phyloP scores from a whole-genome alignment of 1,140 invertebrate genomes.

The Zaprionus nigranus region DNA sequence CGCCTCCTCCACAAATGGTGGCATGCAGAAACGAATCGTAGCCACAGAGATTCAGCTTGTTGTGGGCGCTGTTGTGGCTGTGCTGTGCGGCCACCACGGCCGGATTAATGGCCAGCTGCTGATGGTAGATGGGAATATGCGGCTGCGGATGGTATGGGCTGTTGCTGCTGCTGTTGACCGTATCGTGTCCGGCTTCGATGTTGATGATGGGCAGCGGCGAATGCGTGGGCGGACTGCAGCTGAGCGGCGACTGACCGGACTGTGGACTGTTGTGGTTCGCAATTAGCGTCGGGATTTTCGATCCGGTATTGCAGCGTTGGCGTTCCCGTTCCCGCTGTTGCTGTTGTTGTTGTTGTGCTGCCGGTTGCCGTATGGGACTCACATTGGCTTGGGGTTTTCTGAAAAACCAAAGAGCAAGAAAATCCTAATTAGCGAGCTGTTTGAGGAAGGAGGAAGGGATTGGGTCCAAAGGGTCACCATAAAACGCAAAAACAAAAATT shows the following conservation, averaged over 20 bases:
- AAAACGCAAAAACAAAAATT: conserved; percentile 9
- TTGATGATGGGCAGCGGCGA: conserved; percentile 56
- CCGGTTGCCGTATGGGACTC: conserved; percentile 83
- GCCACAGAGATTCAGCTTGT: conserved; percentile 86
- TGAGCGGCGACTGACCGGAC: conserved; percentile 63
- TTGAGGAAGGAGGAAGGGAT: background rate
- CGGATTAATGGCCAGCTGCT: conserved; percentile 84
- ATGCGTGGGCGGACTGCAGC: conserved; percentile 68
- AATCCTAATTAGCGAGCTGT: background rate
- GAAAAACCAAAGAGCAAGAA: conserved; percentile 19
- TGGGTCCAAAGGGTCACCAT: conserved; percentile 10
- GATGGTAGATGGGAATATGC: conserved; percentile 85
- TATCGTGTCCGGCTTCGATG: conserved; percentile 47
- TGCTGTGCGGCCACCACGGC: conserved; percentile 78
- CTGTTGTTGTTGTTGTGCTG: conserved; percentile 73
- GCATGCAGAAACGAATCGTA: conserved; percentile 87
- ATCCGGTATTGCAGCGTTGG: conserved; percentile 83
- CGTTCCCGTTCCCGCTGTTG: conserved; percentile 66
- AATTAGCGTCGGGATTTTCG: conserved; percentile 83
- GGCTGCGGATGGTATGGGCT: conserved; percentile 85
- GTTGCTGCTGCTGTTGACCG: conserved; percentile 66
- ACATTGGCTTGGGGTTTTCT: conserved; percentile 85
- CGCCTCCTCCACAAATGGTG: conserved; percentile 85
- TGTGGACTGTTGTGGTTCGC: conserved; percentile 78
- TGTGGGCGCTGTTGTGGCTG: conserved; percentile 71